Evolutionary conservation across 1,140 invertebrate genomes (phyloP), one percentile per base, ranked within the genome.

Genomic region (Drosophila cardini): DNA sequence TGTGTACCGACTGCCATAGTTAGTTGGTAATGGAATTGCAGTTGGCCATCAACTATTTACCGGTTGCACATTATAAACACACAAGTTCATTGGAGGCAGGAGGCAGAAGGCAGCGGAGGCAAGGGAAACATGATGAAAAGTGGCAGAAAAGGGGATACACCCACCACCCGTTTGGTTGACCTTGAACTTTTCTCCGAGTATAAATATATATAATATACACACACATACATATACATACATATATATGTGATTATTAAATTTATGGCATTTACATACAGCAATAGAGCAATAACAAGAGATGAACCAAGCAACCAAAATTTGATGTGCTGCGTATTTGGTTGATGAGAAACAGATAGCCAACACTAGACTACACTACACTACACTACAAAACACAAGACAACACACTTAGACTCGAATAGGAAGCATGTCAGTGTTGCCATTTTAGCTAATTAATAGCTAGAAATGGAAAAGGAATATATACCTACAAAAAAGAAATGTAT

Each of bases 201-300:
- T 67, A 50, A 58, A 53, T 67, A 74, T 52, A 36, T 15, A 13
- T 46, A 8, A 48, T 1, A 21, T 9, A 18, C 46, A 26, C 21
- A 9, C 5, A 32, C 11, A n/a, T n/a, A 16, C 13, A 32, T 7
- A 7, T 4, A 5, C 21, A 21, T 26, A 26, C 30, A 21, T 57
- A 13, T 26, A 26, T 42, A 34, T 63, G 63, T 53, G 81, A 81
- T 86, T 86, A 85, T 86, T 78, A 63, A 81, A 86, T 85, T 85
- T 78, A 86, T 86, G 65, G 74, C 81, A 64, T 71, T 62, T 64
- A 50, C 80, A 74, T 38, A 18, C 34, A 42, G 45, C 36, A 34
- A 40, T 18, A 34, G 11, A 40, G n/a, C 38, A 40, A 40, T 40
- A 40, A 40, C 13, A 40, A 40, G 38, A 40, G 38, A 38, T 38